Percentiles rank a stretch among this genome's conserved stretches.
Evolutionary conservation across 2,888 invertebrate genomes (phyloP).

Genomic region (Heliconius cydno): DNA sequence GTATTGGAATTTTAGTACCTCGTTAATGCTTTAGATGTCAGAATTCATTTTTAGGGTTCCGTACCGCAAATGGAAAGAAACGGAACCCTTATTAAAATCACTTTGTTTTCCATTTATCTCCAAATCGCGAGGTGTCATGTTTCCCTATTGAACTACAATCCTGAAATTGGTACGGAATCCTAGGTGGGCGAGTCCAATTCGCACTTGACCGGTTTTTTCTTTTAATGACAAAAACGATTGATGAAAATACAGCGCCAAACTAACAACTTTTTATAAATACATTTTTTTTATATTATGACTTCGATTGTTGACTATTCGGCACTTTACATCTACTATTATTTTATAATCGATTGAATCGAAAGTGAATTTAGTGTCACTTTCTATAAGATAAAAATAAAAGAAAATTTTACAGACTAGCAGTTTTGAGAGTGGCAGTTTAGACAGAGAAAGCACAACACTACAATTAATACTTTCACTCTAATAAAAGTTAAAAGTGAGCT

Average conservation of each 20-base stretch:
- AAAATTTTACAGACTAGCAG: conserved; percentile 39
- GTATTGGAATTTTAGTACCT: neutral
- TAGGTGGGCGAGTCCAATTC: no score
- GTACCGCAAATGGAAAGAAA: no score
- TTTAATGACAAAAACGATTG: neutral
- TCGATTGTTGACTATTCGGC: neutral
- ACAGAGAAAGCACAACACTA: conserved; percentile 61
- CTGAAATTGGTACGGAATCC: no score
- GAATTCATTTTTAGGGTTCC: no score
- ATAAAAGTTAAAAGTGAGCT: conserved; percentile 36
- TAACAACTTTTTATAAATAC: neutral
- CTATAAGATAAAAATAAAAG: conserved; percentile 29
- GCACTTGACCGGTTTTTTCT: neutral
- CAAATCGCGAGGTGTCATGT: no score
- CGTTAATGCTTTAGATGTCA: neutral
- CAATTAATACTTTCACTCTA: conserved; percentile 65
- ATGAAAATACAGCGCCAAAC: neutral
- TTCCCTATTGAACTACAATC: no score
- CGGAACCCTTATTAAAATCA: no score
- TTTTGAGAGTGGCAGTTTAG: conserved; percentile 37
- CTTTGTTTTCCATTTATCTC: no score
- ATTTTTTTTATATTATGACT: neutral
- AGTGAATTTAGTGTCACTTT: conserved; percentile 29
- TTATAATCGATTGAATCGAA: conserved; percentile 11
- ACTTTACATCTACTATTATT: conserved; percentile 1